Conservation (phyloP, 92 coral and sea anemone genomes). For the Parazoanthus darwini region DNA sequence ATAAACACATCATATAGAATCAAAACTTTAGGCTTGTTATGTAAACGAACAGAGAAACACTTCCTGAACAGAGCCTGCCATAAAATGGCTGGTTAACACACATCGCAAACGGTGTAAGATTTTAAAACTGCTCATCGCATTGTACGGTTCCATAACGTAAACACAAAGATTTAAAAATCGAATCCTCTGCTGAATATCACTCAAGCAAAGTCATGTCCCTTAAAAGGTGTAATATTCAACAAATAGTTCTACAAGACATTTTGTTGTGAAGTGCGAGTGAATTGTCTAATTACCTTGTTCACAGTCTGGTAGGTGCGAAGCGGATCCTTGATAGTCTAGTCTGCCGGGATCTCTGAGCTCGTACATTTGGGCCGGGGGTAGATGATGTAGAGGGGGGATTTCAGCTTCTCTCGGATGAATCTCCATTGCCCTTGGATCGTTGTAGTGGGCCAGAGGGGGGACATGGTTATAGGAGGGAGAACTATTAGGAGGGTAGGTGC, state of each 20-base stretch:
- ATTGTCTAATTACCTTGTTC: slow-evolving; percentile 78
- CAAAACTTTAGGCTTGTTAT: slow-evolving; percentile 5
- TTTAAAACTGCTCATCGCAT: neutral
- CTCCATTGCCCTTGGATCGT: slow-evolving; percentile 71
- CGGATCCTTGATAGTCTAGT: slow-evolving; percentile 52
- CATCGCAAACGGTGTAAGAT: neutral
- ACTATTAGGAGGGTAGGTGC: slow-evolving; percentile 67
- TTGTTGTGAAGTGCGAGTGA: slow-evolving; percentile 17
- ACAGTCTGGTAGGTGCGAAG: slow-evolving; percentile 62
- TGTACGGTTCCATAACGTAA: slow-evolving; percentile 33
- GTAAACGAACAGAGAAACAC: neutral
- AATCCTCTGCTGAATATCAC: slow-evolving; percentile 37
- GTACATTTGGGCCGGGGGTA: slow-evolving; percentile 66
- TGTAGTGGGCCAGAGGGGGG: slow-evolving; percentile 60
- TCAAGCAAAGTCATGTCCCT: slow-evolving; percentile 54
- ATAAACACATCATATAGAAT: slow-evolving; percentile 18
- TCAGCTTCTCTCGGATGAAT: slow-evolving; percentile 73
- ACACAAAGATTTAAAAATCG: slow-evolving; percentile 51
- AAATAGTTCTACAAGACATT: slow-evolving; percentile 61
- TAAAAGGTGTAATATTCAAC: slow-evolving; percentile 66
- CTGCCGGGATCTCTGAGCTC: slow-evolving; percentile 54
- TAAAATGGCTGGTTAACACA: neutral
- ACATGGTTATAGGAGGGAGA: slow-evolving; percentile 61
- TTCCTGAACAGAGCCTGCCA: slow-evolving; percentile 11
- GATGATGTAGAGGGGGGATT: slow-evolving; percentile 72